These are phyloP conservation scores for Apogon hyalosoma DNA, from an alignment of 2,797 vertebrate species.

Conservation along the genomic window DNA sequence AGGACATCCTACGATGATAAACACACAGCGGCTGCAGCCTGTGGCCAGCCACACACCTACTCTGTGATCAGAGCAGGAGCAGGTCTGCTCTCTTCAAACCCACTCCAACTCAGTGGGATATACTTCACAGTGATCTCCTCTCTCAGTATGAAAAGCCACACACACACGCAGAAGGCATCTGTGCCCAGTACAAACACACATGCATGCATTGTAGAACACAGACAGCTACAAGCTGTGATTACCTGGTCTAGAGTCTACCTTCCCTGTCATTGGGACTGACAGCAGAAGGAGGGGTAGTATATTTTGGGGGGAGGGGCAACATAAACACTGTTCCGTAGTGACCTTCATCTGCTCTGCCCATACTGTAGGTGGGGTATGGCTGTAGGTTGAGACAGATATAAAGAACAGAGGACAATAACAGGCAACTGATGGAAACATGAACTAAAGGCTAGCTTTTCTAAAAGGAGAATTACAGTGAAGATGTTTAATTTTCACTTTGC, in stretches of 20 bases:
- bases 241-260: conserved; percentile 59
- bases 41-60: conserved; percentile 34
- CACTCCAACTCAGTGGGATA: conserved; percentile 65
- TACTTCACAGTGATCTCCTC: conserved; percentile 47
- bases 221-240: conserved; percentile 69
- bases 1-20: conserved; percentile 65
- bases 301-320: conserved; percentile 23
- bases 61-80: conserved; percentile 59
- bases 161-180: conserved; percentile 8
- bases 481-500: background rate
- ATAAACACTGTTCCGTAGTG: conserved; percentile 49
- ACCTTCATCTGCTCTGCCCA: conserved; percentile 65
- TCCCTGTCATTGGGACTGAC: conserved; percentile 61
- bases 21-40: conserved; percentile 47
- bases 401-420: conserved; percentile 43
- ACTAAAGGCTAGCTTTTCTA: background rate
- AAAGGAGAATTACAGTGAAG: background rate
- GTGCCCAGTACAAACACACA: conserved; percentile 13
- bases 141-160: conserved; percentile 43
- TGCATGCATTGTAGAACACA: conserved; percentile 32
- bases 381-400: conserved; percentile 24
- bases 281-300: conserved; percentile 22
- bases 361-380: conserved; percentile 16
- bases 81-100: conserved; percentile 31
- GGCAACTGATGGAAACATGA: conserved; percentile 15